phyloP scores from a whole-genome alignment of 2,113 vertebrate species.

The Beaufortia kweichowensis region DNA sequence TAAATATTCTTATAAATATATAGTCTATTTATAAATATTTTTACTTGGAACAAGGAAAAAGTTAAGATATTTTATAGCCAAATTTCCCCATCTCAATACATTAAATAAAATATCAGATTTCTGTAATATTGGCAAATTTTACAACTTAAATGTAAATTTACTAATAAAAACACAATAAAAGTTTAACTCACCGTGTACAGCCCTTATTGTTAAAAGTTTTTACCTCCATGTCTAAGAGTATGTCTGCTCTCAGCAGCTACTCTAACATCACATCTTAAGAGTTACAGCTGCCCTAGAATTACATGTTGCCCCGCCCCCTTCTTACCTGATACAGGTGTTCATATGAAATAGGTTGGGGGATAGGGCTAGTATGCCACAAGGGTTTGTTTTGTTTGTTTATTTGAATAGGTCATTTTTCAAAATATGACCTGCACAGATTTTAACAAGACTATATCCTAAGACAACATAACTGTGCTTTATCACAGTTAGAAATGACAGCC shows the following conservation, averaged over 20 bases:
- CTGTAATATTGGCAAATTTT: neutral
- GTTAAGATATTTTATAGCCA: too few species aligned
- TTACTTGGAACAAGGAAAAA: too few species aligned
- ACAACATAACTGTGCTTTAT: too few species aligned
- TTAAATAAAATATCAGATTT: neutral
- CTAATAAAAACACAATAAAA: neutral
- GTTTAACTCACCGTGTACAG: conserved; percentile 6
- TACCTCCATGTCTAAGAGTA: conserved; percentile 5
- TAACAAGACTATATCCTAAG: too few species aligned
- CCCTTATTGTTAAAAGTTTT: neutral
- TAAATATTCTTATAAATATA: too few species aligned
- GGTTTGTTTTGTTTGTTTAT: neutral
- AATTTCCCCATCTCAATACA: neutral
- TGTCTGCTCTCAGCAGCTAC: neutral
- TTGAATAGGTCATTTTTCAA: neutral
- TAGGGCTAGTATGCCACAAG: neutral
- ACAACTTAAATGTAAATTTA: too few species aligned
- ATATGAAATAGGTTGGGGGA: neutral
- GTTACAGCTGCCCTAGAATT: neutral
- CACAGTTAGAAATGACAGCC: too few species aligned
- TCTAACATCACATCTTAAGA: neutral
- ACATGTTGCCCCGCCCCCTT: neutral
- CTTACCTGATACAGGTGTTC: conserved; percentile 29
- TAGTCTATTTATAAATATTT: too few species aligned
- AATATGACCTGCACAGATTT: neutral